phyloP scores from a whole-genome alignment of 2,797 vertebrate species.

The Mallotus villosus region DNA sequence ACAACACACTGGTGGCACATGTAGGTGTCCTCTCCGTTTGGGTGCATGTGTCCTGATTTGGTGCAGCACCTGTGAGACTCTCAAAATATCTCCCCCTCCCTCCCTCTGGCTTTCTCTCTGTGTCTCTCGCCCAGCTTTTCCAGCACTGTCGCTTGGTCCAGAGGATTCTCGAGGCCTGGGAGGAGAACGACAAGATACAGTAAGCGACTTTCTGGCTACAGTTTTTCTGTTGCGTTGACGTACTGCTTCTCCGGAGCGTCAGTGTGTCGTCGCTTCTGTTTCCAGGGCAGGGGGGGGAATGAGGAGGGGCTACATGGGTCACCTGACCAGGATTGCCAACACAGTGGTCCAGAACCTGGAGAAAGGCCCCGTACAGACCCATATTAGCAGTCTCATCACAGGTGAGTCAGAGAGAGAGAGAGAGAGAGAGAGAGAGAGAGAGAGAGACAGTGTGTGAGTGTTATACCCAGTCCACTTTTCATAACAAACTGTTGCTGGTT shows the following conservation, averaged over 20 bases:
- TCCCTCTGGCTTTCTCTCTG: conserved; percentile 6
- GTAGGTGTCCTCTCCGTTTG: conserved; percentile 68
- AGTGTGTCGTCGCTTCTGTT: conserved; percentile 7
- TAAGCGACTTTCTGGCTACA: conserved; percentile 65
- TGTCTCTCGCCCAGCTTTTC: conserved; percentile 80
- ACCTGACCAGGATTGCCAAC: conserved; percentile 97
- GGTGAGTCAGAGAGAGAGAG: conserved; percentile 34
- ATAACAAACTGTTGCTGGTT: not conserved
- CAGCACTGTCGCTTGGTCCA: conserved; percentile 93
- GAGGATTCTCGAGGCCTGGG: conserved; percentile 95
- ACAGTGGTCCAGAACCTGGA: conserved; percentile 93
- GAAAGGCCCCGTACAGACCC: conserved; percentile 82
- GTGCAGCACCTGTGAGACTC: not conserved
- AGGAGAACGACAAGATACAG: conserved; percentile 96
- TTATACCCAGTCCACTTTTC: too few species aligned
- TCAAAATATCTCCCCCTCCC: not conserved
- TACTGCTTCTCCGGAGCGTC: too few species aligned
- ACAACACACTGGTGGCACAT: conserved; percentile 87
- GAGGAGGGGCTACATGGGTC: conserved; percentile 96
- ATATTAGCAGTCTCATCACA: conserved; percentile 69
- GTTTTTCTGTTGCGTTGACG: conserved; percentile 3
- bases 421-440: too few species aligned
- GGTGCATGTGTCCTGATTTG: conserved; percentile 17
- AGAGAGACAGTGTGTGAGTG: not conserved
- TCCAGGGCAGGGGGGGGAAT: conserved; percentile 89